phyloP scores from a whole-genome alignment of 1,140 invertebrate species.

The Heliconius hewitsoni region DNA sequence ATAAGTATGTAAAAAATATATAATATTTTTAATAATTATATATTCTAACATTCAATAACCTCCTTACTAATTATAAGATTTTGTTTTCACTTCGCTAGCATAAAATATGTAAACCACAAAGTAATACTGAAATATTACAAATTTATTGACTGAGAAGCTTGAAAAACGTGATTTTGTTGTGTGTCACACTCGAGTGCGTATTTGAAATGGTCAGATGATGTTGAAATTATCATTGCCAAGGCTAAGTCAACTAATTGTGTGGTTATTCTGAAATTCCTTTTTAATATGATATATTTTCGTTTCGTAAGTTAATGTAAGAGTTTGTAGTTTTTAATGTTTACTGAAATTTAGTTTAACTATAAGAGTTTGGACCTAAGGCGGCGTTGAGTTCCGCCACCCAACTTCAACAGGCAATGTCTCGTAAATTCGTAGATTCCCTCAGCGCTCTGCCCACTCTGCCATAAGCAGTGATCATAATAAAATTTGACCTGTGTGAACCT shows the following conservation, averaged over 20 bases:
- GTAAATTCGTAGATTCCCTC: too few species aligned
- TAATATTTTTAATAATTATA: too few species aligned
- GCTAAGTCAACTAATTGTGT: background rate
- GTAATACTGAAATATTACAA: background rate
- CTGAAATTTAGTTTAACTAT: background rate
- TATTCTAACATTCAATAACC: background rate
- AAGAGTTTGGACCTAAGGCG: too few species aligned
- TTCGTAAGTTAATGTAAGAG: background rate
- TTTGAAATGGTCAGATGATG: background rate
- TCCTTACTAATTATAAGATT: background rate
- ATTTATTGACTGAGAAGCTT: background rate
- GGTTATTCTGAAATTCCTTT: background rate
- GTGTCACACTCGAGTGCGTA: conserved; percentile 2
- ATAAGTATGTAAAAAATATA: too few species aligned
- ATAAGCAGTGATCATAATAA: too few species aligned
- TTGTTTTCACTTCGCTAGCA: background rate
- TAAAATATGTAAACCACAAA: background rate
- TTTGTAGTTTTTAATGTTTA: background rate
- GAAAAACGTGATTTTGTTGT: background rate
- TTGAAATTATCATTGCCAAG: conserved; percentile 1
- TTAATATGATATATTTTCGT: background rate
- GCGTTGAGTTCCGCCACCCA: too few species aligned
- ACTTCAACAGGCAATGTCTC: too few species aligned
- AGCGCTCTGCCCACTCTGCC: too few species aligned
- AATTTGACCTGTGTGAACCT: too few species aligned